Evolutionary conservation across 35 echinoderm and acorn worm species (phyloP), one percentile per base, ranked within the genome.

Genomic region (Holothuria glaberrima): DNA sequence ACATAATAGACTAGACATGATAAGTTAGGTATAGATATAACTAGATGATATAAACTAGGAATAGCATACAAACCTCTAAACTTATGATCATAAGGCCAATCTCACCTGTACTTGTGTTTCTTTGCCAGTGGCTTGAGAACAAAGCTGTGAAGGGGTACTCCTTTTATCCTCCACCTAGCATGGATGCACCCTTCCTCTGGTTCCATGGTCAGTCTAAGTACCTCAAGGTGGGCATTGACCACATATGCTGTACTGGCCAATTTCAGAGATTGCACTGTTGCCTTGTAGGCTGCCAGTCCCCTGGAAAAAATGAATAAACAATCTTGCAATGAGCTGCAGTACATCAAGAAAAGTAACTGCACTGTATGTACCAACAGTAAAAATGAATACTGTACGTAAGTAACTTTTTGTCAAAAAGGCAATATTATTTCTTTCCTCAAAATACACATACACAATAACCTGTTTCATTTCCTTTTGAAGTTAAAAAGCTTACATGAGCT

Each of bases 281-380:
- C 95, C 60, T 94, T 97, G 45, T 97, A 97, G 9, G 95, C 89
- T 34, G 92, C 54, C 25, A 97, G 86, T 59, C 95, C 95, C 76
- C 95, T 97, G 92, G 24, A 76, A 50, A 54, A 67, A 30, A 86
- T 26, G 13, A 1, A 24, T 12, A 82, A 41, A n/a, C n/a, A 71
- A 85, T 17, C 50, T 54, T 54, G 50, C 1, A 9, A 17, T 54
- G 16, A 54, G 16, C 5, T 54, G 16, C 50, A 54, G 0, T 1
- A 54, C 0, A 14, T 50, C 24, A 76, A 58, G 9, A 44, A 65
- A 29, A 65, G 20, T 65, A 29, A 12, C 62, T 65, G 62, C 12
- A 5, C n/a, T n/a, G n/a, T n/a, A n/a, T n/a, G n/a, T 5, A 65
- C 2, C 62, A n/a, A 12, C 62, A 29, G 27, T 4, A 5, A 65